Base-by-base conservation (phyloP, 2,888 invertebrate species). In the Sturmia bella region DNA sequence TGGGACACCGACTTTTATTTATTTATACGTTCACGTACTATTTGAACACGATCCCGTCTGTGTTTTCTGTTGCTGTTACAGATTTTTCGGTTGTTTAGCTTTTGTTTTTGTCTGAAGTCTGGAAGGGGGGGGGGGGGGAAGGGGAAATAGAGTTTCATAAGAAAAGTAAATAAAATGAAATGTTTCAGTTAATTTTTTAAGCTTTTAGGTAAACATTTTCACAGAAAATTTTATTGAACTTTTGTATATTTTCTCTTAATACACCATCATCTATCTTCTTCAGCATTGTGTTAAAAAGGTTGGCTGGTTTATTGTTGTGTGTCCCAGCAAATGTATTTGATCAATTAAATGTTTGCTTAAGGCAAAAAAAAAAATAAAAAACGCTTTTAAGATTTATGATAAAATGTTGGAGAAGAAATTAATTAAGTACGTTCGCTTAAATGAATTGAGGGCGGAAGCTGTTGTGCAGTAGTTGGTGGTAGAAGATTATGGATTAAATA, bases 1-100 rank as follows among this genome's bases (percentile, higher is more conserved):
- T 86, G 78, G 82, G 77, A 70, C 82, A 78, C 37, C 63, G 69
- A 17, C 66, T 54, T 81, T 76, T 76, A 61, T 81, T 68, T 73
- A 72, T 66, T 68, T 56, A n/a, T n/a, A 73, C 59, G 68, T 48
- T 54, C 41, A 43, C 41, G 69, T 66, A 52, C 24, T 32, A 17
- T 74, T 64, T 74, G 59, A 72, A 74, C 74, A 48, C 37, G 24
- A 39, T n/a, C 45, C 56, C 37, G 17, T 11, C 69, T 45, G 13
- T 63, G 45, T 63, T 48, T 56, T 59, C 3, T 68, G 11, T 74
- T 48, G 27, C 63, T 77, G 77, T 63, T 77, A 69, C 54, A 77
- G 69, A 77, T 77, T 56, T 63, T 80, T 80, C 43, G 66, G 59
- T 11, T 61, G 45, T 15, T 43, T 61, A 24, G 24, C 12, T 7